These are phyloP conservation scores for Drosophila pachea DNA, from an alignment of 1,140 invertebrate species.

Conservation along the genomic window DNA sequence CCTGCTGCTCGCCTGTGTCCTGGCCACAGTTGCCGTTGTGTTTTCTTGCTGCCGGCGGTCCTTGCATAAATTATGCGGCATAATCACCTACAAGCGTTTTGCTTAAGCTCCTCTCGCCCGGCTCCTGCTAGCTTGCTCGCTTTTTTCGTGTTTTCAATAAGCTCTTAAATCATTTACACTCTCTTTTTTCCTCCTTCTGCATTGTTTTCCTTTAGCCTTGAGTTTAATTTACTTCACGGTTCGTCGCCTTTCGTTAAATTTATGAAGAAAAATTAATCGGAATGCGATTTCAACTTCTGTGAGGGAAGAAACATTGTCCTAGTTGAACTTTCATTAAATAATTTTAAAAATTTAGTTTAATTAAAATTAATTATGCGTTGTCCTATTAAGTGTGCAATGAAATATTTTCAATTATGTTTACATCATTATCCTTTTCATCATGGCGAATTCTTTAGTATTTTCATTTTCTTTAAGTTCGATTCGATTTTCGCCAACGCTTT, in stretches of 20 bases:
- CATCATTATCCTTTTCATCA: too few relatives aligned
- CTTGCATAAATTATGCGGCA: slow-evolving; percentile 73
- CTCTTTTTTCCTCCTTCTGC: slow-evolving; percentile 12
- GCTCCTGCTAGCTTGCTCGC: slow-evolving; percentile 25
- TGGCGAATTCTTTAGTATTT: background rate
- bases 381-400: too few relatives aligned
- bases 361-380: too few relatives aligned
- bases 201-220: slow-evolving; percentile 6
- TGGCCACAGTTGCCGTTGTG: slow-evolving; percentile 12
- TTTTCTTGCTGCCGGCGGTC: slow-evolving; percentile 35
- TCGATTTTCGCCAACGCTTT: slow-evolving; percentile 1
- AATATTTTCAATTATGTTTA: background rate
- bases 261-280: too few relatives aligned
- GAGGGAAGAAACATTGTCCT: too few relatives aligned
- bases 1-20: slow-evolving; percentile 3
- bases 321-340: too few relatives aligned
- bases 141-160: slow-evolving; percentile 50
- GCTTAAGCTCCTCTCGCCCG: slow-evolving; percentile 61
- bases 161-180: slow-evolving; percentile 69
- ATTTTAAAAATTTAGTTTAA: too few relatives aligned
- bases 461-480: background rate
- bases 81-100: slow-evolving; percentile 71
- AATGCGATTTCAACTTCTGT: too few relatives aligned
- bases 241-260: background rate
- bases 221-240: slow-evolving; percentile 20